Evolutionary conservation across 2,888 invertebrate species (phyloP).

Genomic region (Caenorhabditis angaria): DNA sequence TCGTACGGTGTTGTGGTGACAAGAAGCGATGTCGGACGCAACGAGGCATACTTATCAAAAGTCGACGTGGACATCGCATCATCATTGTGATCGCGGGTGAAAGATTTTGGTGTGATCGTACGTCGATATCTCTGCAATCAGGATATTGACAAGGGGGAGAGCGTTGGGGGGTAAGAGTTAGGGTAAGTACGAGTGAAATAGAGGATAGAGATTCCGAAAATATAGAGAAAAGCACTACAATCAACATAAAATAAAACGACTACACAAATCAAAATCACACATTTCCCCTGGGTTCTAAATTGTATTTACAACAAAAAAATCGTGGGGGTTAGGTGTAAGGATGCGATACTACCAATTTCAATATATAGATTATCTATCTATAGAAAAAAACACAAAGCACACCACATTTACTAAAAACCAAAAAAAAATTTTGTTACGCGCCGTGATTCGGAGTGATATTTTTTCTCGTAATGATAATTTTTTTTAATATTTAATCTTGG

Average conservation of each 20-base stretch:
- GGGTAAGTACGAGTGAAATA: slow-evolving; percentile 9
- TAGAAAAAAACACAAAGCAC: slow-evolving; percentile 5
- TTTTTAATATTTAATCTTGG: neutral
- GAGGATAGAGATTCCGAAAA: neutral
- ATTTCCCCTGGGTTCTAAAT: neutral
- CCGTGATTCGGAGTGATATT: neutral
- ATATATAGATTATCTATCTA: neutral
- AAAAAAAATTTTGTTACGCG: neutral
- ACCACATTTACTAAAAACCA: neutral
- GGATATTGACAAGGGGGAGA: neutral
- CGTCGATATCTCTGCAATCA: slow-evolving; percentile 44
- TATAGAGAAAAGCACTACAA: neutral
- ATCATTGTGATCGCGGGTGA: slow-evolving; percentile 28
- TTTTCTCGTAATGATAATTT: neutral
- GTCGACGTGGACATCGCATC: slow-evolving; percentile 24
- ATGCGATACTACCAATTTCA: slow-evolving; percentile 1
- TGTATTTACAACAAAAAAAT: neutral
- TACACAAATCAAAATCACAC: slow-evolving; percentile 1
- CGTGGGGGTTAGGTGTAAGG: slow-evolving; percentile 1
- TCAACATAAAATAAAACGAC: slow-evolving; percentile 5
- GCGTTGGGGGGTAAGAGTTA: too few species aligned
- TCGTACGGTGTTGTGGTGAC: slow-evolving; percentile 20
- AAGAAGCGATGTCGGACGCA: slow-evolving; percentile 23
- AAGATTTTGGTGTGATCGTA: slow-evolving; percentile 30
- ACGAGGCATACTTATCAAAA: slow-evolving; percentile 25